phyloP scores from a whole-genome alignment of 2,888 invertebrate genomes.

The Eupithecia centaureata region DNA sequence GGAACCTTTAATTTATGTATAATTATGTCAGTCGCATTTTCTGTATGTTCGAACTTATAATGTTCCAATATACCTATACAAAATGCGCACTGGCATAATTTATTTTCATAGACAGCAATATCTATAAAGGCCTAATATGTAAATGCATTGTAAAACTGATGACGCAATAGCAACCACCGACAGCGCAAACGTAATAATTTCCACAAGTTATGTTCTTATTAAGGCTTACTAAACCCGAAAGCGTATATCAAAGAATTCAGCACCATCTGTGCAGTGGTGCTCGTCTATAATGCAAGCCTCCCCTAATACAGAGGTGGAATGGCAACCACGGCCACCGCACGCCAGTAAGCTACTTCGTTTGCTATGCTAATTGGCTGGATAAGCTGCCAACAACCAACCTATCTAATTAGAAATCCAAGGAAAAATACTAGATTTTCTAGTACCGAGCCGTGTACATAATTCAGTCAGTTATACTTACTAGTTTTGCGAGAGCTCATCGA shows the following conservation, averaged over 20 bases:
- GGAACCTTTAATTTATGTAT: too few relatives aligned
- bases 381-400: constrained; percentile 58
- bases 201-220: constrained; percentile 29
- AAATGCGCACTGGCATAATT: not conserved
- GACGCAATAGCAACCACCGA: constrained; percentile 14
- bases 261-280: constrained; percentile 49
- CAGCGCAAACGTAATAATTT: constrained; percentile 16
- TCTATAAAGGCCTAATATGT: not conserved
- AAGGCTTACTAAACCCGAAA: constrained; percentile 19
- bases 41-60: too few relatives aligned
- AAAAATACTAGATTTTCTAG: constrained; percentile 48
- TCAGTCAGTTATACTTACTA: constrained; percentile 17
- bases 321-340: constrained; percentile 56
- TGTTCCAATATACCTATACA: not conserved
- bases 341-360: constrained; percentile 61
- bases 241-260: constrained; percentile 46
- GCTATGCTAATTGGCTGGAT: constrained; percentile 71
- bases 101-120: constrained; percentile 28
- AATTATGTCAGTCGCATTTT: too few relatives aligned
- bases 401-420: constrained; percentile 58
- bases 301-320: constrained; percentile 58
- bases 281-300: constrained; percentile 58
- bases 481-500: not conserved
- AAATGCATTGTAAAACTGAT: constrained; percentile 22
- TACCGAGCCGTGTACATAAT: constrained; percentile 43